Evolutionary conservation across 2,888 invertebrate genomes (phyloP).

Genomic region (Hipparchia semele): DNA sequence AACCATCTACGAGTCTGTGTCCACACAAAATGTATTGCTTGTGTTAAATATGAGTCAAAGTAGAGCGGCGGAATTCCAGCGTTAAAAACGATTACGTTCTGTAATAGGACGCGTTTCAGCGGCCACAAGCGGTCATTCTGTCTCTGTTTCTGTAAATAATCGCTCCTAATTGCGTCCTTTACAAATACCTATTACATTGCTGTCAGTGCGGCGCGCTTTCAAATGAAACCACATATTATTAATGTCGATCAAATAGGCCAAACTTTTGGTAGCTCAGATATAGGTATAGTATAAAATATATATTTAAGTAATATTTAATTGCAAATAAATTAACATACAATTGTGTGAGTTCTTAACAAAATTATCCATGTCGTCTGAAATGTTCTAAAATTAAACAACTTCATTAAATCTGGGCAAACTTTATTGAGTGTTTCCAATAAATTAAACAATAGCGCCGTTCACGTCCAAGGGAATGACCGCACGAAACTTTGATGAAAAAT

Average conservation of each 20-base stretch:
- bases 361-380: not conserved
- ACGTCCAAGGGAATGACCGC: slow-evolving; percentile 29
- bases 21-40: not conserved
- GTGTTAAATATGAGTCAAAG: slow-evolving; percentile 11
- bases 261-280: not conserved
- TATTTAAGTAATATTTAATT: too few species aligned
- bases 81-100: slow-evolving; percentile 14
- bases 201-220: not conserved
- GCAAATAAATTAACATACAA: too few species aligned
- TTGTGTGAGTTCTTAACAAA: too few species aligned
- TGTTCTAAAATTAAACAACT: not conserved
- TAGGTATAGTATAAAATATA: not conserved
- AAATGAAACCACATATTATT: not conserved
- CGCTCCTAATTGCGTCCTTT: slow-evolving; percentile 21
- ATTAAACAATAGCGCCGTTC: slow-evolving; percentile 7
- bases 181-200: not conserved
- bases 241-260: not conserved
- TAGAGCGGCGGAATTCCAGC: slow-evolving; percentile 14
- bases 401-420: not conserved
- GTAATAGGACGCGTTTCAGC: slow-evolving; percentile 9
- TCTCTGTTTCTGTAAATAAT: slow-evolving; percentile 19
- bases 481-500: slow-evolving; percentile 46
- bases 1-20: too few species aligned
- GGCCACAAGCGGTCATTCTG: slow-evolving; percentile 19
- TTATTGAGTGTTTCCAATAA: slow-evolving; percentile 11